Evolutionary conservation across 1,140 invertebrate genomes (phyloP).

Genomic region (Hycleus phaleratus): DNA sequence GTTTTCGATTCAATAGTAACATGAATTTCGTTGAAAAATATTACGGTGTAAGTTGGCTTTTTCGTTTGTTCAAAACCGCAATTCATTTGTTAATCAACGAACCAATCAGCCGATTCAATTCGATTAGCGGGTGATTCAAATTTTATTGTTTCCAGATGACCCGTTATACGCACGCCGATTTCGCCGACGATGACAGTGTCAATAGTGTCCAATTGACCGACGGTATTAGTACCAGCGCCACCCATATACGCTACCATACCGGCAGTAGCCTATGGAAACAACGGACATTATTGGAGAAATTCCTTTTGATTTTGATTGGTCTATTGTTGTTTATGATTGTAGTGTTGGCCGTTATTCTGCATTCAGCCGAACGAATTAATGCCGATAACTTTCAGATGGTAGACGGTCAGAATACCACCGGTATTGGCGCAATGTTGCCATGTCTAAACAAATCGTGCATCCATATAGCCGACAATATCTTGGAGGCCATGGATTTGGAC

Average conservation of each 20-base stretch:
- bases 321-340: constrained; percentile 57
- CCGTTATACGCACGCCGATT: constrained; percentile 75
- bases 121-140: no score
- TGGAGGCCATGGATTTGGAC: constrained; percentile 71
- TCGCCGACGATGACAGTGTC: constrained; percentile 75
- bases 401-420: no score
- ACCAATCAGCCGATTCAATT: no score
- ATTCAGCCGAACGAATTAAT: constrained; percentile 27
- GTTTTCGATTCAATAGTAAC: no score
- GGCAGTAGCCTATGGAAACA: constrained; percentile 55
- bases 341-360: constrained; percentile 44
- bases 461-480: constrained; percentile 74
- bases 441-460: constrained; percentile 81
- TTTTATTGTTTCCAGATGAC: constrained; percentile 60
- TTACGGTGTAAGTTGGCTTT: no score
- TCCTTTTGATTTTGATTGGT: constrained; percentile 47
- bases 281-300: constrained; percentile 51
- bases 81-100: no score
- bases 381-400: no score
- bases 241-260: constrained; percentile 72
- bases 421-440: constrained; percentile 24
- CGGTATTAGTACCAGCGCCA: constrained; percentile 54
- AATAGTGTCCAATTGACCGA: constrained; percentile 72
- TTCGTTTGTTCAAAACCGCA: no score
- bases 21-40: no score